A percentile compares a stretch with the other conserved stretches of the same genome.
Conservation (phyloP, 2,888 invertebrate genomes). For the Ditula angustiorana region DNA sequence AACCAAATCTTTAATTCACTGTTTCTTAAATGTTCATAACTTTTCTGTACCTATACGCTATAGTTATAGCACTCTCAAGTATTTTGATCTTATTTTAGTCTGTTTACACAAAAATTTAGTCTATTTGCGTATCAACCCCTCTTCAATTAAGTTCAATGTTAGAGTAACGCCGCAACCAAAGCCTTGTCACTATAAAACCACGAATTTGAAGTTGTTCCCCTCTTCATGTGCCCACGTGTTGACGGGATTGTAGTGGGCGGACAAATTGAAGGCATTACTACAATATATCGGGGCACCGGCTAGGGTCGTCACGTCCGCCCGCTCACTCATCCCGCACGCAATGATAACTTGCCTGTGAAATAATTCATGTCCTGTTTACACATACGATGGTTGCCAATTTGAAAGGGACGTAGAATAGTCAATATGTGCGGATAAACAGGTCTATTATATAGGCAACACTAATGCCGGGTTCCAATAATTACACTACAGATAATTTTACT, state of each 20-base stretch:
- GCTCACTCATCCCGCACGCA: slow-evolving; percentile 47
- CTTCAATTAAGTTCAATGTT: neutral
- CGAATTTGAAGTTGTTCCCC: slow-evolving; percentile 20
- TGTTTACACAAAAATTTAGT: neutral
- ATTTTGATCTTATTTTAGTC: too few relatives aligned
- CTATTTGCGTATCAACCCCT: neutral
- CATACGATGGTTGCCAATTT: slow-evolving; percentile 58
- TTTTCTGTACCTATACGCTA: too few relatives aligned
- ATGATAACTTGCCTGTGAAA: slow-evolving; percentile 55
- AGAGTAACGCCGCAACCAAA: slow-evolving; percentile 1
- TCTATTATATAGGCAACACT: slow-evolving; percentile 7
- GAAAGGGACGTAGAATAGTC: slow-evolving; percentile 50
- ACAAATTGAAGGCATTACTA: slow-evolving; percentile 66
- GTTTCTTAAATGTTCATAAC: too few relatives aligned
- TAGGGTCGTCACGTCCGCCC: slow-evolving; percentile 48
- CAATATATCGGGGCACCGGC: slow-evolving; percentile 59
- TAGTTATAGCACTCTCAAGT: too few relatives aligned
- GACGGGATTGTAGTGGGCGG: slow-evolving; percentile 57
- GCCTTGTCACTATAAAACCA: slow-evolving; percentile 11
- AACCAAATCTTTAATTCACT: too few relatives aligned
- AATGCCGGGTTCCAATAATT: too few relatives aligned
- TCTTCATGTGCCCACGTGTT: slow-evolving; percentile 42
- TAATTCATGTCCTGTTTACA: slow-evolving; percentile 62
- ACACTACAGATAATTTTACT: too few relatives aligned
- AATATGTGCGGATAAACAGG: slow-evolving; percentile 14